These are phyloP conservation scores for Burhinus bistriatus DNA, from an alignment of 2,113 vertebrate genomes.

Conservation along the genomic window DNA sequence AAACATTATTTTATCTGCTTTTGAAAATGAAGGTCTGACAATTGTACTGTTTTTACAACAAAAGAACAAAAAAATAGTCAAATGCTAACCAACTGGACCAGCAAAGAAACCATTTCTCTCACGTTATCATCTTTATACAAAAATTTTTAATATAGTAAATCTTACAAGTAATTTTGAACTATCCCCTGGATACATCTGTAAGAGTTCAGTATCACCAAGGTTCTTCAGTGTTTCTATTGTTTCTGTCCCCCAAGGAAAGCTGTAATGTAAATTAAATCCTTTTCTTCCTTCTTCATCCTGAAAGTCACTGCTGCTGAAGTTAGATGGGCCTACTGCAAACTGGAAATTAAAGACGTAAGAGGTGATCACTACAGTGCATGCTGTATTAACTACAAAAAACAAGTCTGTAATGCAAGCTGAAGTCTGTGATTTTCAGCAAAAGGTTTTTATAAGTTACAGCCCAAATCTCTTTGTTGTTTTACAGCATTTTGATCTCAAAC, in stretches of 20 bases:
- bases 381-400: neutral
- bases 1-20: neutral
- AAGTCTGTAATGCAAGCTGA: neutral
- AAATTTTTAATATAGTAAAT: neutral
- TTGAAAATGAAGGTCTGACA: neutral
- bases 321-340: constrained; percentile 88
- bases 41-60: neutral
- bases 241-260: constrained; percentile 91
- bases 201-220: constrained; percentile 80
- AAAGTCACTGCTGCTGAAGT: constrained; percentile 84
- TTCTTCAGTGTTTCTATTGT: constrained; percentile 85
- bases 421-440: neutral
- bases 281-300: constrained; percentile 72
- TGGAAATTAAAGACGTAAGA: constrained; percentile 51
- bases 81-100: neutral
- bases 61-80: neutral
- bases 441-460: neutral
- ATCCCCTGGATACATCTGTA: constrained; percentile 73
- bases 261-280: constrained; percentile 81
- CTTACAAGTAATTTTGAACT: constrained; percentile 79
- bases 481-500: neutral
- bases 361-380: neutral
- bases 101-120: neutral
- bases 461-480: neutral
- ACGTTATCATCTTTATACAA: neutral